Evolutionary conservation across 2,797 vertebrate genomes (phyloP), one percentile per base, ranked within the genome.

Genomic region (Lindbergichthys nudifrons): DNA sequence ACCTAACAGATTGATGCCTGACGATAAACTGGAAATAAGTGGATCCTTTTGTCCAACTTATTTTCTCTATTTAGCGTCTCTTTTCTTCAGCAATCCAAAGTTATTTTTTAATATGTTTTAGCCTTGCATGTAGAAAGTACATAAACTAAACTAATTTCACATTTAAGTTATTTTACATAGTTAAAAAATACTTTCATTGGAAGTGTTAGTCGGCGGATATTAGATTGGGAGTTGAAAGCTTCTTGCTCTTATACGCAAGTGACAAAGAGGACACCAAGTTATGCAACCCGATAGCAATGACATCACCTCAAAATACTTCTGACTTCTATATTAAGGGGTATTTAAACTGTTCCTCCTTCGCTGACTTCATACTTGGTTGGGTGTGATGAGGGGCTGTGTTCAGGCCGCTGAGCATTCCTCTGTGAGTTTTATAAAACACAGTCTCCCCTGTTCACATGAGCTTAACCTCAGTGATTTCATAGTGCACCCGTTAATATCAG

Each of bases 401-500:
- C 78, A 42, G 70, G 58, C 62, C 26, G 73, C 43, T n/a, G 52
- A 41, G 77, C 70, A 85, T 90, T 89, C 85, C 82, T 79, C 48
- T 13, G 56, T 62, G 46, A 60, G 45, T 70, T 80, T 86, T 73
- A 59, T 65, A 81, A 87, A 85, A 84, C 75, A 85, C 70, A 79
- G 73, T 65, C 79, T 79, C 80, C 61, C 66, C 65, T 88, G 77
- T 81, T 87, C 61, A 57, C 66, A 45, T 30, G 26, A 50, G 50
- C 72, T 59, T 50, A 87, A 80, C 75, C 70, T 65, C 71, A 62
- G 74, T 73, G 75, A 87, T 86, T 90, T 91, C 67, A 83, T 74
- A 63, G 77, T 18, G 70, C 53, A 51, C 36, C 68, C 52, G 6
- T 79, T 84, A 88, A 87, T 84, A 90, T 91, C 85, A 78, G 73